These are phyloP conservation scores for Corythornis cristatus DNA, from an alignment of 2,113 vertebrate genomes.

Conservation along the genomic window DNA sequence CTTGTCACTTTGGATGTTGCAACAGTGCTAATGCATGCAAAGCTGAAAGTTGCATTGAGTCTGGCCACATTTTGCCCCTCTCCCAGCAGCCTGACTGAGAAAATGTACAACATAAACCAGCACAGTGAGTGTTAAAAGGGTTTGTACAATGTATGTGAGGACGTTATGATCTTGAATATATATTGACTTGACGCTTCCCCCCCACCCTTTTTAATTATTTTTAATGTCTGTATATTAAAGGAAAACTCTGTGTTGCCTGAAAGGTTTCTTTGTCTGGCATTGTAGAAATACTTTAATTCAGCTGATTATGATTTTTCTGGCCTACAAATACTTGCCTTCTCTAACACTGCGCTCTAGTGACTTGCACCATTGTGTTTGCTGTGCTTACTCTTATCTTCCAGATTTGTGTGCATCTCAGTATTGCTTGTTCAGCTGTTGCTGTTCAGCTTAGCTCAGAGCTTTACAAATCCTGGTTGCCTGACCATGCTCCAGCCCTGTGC, in stretches of 20 bases:
- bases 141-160: neutral
- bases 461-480: neutral
- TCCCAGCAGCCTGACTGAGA: neutral
- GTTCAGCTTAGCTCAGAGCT: conserved; percentile 15
- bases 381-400: conserved; percentile 29
- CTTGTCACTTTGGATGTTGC: neutral
- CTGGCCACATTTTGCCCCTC: neutral
- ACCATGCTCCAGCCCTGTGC: neutral
- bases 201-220: neutral
- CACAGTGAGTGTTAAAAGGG: neutral
- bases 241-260: neutral
- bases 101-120: neutral
- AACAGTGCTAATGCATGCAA: neutral
- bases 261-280: conserved; percentile 2
- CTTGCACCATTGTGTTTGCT: conserved; percentile 25
- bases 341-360: conserved; percentile 29
- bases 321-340: conserved; percentile 19
- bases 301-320: neutral
- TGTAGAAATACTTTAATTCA: neutral
- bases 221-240: neutral
- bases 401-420: neutral
- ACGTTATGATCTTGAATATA: neutral
- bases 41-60: neutral
- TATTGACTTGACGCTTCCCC: neutral
- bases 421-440: conserved; percentile 48